phyloP scores from a whole-genome alignment of 2,888 invertebrate species.

The Polydesmus complanatus region DNA sequence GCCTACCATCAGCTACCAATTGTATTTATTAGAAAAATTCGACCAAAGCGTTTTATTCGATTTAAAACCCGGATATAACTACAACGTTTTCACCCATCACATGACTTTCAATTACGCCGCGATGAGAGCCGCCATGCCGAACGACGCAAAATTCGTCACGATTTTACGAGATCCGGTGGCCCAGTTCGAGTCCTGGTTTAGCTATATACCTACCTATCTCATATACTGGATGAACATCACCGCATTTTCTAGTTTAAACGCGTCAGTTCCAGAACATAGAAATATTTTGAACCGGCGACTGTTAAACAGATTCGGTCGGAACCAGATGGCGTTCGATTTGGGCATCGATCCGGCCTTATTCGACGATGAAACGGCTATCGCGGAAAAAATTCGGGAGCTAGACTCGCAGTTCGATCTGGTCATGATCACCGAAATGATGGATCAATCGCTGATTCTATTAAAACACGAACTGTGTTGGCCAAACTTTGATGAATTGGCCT shows the following conservation, averaged over 20 bases:
- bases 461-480: constrained; percentile 27
- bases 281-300: constrained; percentile 11
- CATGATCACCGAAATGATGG: constrained; percentile 20
- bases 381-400: constrained; percentile 7
- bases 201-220: constrained; percentile 2
- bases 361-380: not conserved
- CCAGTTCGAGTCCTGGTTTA: constrained; percentile 18
- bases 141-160: constrained; percentile 15
- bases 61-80: constrained; percentile 1
- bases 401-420: constrained; percentile 19
- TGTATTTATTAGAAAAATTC: constrained; percentile 19
- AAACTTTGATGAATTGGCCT: constrained; percentile 25
- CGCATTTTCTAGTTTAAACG: constrained; percentile 16
- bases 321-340: constrained; percentile 18
- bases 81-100: constrained; percentile 20
- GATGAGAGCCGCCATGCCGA: constrained; percentile 14
- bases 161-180: constrained; percentile 19
- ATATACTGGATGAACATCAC: constrained; percentile 17
- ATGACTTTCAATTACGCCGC: constrained; percentile 13
- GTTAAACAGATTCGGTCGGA: constrained; percentile 15
- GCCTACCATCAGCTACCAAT: constrained; percentile 16
- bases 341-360: constrained; percentile 12
- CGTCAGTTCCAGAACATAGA: not conserved
- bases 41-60: constrained; percentile 3
- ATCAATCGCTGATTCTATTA: constrained; percentile 19